phyloP scores from a whole-genome alignment of 2,888 invertebrate genomes.

The Scelioninae gen. 2 region DNA sequence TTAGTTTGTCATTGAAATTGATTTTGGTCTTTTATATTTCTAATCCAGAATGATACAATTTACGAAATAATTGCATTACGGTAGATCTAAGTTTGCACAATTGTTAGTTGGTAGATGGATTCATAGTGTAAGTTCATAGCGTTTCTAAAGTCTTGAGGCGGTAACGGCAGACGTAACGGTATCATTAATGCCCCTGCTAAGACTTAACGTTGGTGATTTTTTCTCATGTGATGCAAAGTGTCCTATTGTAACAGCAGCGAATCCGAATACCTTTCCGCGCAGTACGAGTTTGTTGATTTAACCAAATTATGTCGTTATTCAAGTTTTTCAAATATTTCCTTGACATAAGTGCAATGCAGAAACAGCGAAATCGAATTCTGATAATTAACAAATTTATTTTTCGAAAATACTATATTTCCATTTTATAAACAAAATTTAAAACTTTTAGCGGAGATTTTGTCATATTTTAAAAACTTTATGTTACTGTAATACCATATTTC shows the following conservation, averaged over 20 bases:
- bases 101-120: conserved; percentile 50
- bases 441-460: too few relatives aligned
- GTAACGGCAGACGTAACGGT: conserved; percentile 75
- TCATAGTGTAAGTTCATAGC: conserved; percentile 55
- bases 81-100: conserved; percentile 5
- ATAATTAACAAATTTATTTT: too few relatives aligned
- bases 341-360: too few relatives aligned
- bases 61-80: conserved; percentile 29
- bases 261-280: conserved; percentile 6
- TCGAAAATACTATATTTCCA: too few relatives aligned
- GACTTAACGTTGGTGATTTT: conserved; percentile 75
- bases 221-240: conserved; percentile 56
- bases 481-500: too few relatives aligned
- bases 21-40: too few relatives aligned
- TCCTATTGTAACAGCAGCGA: conserved; percentile 60
- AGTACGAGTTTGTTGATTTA: background rate
- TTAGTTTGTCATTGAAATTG: too few relatives aligned
- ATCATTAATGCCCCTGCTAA: conserved; percentile 66
- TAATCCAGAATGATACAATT: conserved; percentile 33
- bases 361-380: too few relatives aligned
- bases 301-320: background rate
- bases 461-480: too few relatives aligned
- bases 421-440: too few relatives aligned
- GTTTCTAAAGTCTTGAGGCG: conserved; percentile 70
- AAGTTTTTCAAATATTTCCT: too few relatives aligned